Evolutionary conservation across 2,113 vertebrate genomes (phyloP).

Genomic region (sheep (Ovis aries)): DNA sequence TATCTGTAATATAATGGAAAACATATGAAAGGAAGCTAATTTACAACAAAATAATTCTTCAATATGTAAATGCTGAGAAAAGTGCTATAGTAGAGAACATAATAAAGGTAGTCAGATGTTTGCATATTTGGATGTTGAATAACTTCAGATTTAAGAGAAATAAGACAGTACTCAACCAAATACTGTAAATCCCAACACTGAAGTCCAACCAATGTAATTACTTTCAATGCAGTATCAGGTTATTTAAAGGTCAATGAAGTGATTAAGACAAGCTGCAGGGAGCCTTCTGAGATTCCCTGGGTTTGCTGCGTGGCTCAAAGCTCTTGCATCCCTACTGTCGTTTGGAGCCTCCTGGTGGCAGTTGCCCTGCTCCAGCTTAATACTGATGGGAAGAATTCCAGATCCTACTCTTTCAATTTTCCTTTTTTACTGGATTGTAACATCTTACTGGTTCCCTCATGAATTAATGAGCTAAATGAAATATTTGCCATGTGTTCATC

Average conservation of each 20-base stretch:
- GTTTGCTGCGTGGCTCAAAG: not conserved
- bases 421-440: not conserved
- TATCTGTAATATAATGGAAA: not conserved
- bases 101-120: not conserved
- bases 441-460: not conserved
- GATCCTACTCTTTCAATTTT: not conserved
- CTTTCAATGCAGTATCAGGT: not conserved
- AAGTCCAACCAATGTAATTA: not conserved
- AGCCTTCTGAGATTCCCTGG: not conserved
- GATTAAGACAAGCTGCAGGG: not conserved
- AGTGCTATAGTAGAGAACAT: not conserved
- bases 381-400: not conserved
- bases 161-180: not conserved
- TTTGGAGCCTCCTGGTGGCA: slow-evolving; percentile 25
- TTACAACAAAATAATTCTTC: not conserved
- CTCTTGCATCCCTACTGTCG: not conserved
- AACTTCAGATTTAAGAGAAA: not conserved
- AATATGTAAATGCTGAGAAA: not conserved
- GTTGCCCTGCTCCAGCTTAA: not conserved
- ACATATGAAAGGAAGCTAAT: not conserved
- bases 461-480: not conserved
- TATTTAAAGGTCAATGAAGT: not conserved
- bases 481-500: not conserved
- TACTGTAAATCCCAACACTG: not conserved
- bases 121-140: not conserved